These are phyloP conservation scores for Trididemnum nubilum DNA, from an alignment of 23 tunicate genomes.

Conservation along the genomic window DNA sequence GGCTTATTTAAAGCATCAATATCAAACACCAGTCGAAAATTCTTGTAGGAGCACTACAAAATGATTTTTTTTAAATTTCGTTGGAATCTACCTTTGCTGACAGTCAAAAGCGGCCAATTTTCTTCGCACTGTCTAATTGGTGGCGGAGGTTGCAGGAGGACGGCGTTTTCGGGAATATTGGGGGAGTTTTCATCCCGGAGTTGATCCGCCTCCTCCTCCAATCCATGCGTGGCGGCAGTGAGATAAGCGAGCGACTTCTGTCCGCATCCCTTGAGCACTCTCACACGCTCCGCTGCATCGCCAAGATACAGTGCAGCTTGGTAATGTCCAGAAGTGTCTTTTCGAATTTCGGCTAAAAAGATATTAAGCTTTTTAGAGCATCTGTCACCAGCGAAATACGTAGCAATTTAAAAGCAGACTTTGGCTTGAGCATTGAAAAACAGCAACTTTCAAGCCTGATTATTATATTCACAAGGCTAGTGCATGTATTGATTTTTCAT, in stretches of 20 bases:
- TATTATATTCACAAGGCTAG: too few species aligned
- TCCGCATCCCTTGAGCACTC: constrained; percentile 76
- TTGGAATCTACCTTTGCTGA: constrained; percentile 91
- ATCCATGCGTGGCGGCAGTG: constrained; percentile 95
- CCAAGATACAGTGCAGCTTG: constrained; percentile 98
- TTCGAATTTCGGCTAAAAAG: constrained; percentile 81
- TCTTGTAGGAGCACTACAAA: too few species aligned
- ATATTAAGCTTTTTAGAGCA: too few species aligned
- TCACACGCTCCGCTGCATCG: constrained; percentile 90
- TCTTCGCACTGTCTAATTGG: constrained; percentile 78
- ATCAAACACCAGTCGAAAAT: too few species aligned
- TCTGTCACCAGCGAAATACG: too few species aligned
- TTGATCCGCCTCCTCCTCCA: constrained; percentile 83
- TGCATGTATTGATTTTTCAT: too few species aligned
- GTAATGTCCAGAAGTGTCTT: constrained; percentile 92
- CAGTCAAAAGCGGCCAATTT: constrained; percentile 97
- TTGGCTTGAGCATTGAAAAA: too few species aligned
- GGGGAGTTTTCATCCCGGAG: constrained; percentile 83
- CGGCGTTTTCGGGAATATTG: constrained; percentile 51
- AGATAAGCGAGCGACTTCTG: constrained; percentile 94
- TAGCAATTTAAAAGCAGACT: background rate
- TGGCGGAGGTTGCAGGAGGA: constrained; percentile 89
- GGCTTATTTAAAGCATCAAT: too few species aligned
- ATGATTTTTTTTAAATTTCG: too few species aligned
- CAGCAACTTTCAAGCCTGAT: too few species aligned